Base-by-base conservation (phyloP, 2,113 vertebrate genomes). In the Dasyprocta punctata region DNA sequence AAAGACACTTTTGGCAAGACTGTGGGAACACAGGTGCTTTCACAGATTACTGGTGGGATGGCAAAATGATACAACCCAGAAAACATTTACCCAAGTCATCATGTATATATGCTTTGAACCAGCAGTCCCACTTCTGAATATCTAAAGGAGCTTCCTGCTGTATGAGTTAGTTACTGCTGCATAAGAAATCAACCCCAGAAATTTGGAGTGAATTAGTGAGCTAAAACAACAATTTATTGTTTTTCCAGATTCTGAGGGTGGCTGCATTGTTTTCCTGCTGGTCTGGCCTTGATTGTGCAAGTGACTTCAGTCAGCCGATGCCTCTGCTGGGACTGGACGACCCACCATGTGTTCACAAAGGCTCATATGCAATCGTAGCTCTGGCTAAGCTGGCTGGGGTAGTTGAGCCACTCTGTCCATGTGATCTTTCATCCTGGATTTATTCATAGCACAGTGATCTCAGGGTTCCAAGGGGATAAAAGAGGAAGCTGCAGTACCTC, bases 61-160 rank as follows among this genome's bases (percentile, higher is more conserved):
- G 60, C n/a, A 83, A 94, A 97, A n/a, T 97, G 12, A 89, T 86
- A 44, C 38, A 65, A 56, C 16, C 41, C 28, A 82, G 77, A 89
- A 13, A 44, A 85, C 52, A 90, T 60, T 84, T 94, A 89, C 82
- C 86, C 86, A 87, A 71, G 61, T 94, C 54, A 58, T 60, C 38
- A 26, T 24, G 19, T 12, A 49, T 30, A 4, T 89, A 6, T 20
- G 38, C 38, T 95, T 78, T 61, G 47, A 92, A 24, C 26, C 11
- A 85, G 49, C 58, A 61, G 60, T 41, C 41, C 61, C 36, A 58
- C 30, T 96, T 89, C 38, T 89, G n/a, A 80, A 89, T 92, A 69
- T 67, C 65, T 78, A 38, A 36, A 81, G 28, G 10, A 20, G n/a
- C 16, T 75, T 82, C 41, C 65, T 36, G 9, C 49, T 69, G 1